These are phyloP conservation scores for Platycercus adscitus DNA, from an alignment of 2,113 vertebrate species.

Conservation along the genomic window DNA sequence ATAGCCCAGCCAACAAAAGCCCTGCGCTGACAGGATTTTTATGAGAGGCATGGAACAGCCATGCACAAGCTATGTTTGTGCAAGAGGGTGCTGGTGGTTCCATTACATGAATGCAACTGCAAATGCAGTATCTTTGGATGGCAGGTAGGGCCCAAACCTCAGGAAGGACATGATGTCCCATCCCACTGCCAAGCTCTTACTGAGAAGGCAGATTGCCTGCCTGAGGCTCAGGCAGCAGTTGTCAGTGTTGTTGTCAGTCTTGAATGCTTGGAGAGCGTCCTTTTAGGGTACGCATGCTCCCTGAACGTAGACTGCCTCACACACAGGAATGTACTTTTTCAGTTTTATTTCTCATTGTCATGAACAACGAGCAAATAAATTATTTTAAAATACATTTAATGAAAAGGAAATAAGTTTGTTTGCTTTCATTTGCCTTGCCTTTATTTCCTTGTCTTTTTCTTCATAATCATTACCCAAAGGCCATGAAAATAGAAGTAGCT, in stretches of 20 bases:
- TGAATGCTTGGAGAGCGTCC: background rate
- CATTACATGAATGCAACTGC: background rate
- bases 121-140: background rate
- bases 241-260: background rate
- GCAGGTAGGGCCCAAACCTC: background rate
- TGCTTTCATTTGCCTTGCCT: background rate
- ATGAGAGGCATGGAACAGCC: background rate
- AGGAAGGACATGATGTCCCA: background rate
- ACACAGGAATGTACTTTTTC: background rate
- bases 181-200: background rate
- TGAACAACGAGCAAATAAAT: background rate
- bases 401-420: background rate
- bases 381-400: background rate
- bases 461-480: background rate
- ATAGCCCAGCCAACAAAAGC: background rate
- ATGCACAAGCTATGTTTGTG: fast-evolving
- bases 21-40: background rate
- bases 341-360: background rate
- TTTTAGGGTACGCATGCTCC: background rate
- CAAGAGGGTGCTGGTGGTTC: background rate
- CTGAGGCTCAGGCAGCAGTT: background rate
- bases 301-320: background rate
- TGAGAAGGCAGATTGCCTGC: background rate
- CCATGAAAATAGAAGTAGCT: background rate
- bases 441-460: background rate